Percentiles rank a stretch among this genome's conserved stretches.
These are phyloP conservation scores for Drosophila cracens DNA, from an alignment of 2,888 invertebrate genomes.

Conservation along the genomic window DNA sequence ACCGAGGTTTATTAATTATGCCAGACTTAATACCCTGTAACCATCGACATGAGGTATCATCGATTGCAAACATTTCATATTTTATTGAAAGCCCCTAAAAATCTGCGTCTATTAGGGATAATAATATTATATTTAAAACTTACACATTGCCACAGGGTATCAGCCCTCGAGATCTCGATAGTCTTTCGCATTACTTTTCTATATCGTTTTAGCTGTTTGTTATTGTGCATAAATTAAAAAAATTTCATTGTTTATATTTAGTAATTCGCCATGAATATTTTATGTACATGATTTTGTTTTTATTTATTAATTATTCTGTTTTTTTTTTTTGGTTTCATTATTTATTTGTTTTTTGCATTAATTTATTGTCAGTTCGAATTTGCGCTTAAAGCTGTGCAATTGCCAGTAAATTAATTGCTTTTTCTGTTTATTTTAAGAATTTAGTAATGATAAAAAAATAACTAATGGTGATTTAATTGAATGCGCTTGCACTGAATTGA, in stretches of 20 bases:
- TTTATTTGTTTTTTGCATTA: conserved; percentile 11
- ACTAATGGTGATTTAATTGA: conserved; percentile 10
- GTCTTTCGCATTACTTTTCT: background rate
- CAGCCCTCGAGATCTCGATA: too few species aligned
- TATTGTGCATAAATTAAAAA: conserved; percentile 54
- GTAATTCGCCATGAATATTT: conserved; percentile 50
- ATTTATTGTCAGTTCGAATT: conserved; percentile 4
- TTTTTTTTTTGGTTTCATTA: background rate
- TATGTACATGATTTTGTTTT: conserved; percentile 14
- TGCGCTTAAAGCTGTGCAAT: background rate
- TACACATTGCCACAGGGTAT: background rate
- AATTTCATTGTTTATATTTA: conserved; percentile 50
- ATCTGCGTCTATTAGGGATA: background rate
- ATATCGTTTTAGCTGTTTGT: conserved; percentile 14
- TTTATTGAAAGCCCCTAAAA: background rate
- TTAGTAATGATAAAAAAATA: conserved; percentile 4
- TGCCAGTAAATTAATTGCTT: background rate
- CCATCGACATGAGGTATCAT: background rate
- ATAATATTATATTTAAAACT: too few species aligned
- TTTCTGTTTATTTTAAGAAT: background rate
- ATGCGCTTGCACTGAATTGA: background rate
- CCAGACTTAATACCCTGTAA: conserved; percentile 12
- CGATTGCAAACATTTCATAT: background rate
- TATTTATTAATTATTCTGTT: conserved; percentile 8
- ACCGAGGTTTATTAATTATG: conserved; percentile 56